phyloP scores from a whole-genome alignment of 2,888 invertebrate genomes.

The Labia minor region DNA sequence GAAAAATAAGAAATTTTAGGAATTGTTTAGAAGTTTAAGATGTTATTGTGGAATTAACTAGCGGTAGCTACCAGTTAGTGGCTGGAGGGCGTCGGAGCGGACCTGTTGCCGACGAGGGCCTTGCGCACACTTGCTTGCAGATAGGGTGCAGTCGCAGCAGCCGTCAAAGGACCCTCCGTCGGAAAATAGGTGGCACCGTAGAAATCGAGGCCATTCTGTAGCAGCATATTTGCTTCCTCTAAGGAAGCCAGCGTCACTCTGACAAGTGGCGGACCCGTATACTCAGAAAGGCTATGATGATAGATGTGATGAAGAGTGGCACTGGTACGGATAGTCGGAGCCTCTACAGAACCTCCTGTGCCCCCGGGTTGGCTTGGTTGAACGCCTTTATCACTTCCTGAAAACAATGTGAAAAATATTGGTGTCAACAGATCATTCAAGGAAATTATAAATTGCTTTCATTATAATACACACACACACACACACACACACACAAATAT shows the following conservation, averaged over 20 bases:
- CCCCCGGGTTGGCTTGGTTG: background rate
- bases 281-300: background rate
- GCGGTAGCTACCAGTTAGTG: background rate
- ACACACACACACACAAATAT: too few species aligned
- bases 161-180: conserved; percentile 44
- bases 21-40: too few species aligned
- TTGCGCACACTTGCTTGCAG: conserved; percentile 37
- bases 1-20: too few species aligned
- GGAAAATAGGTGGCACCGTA: conserved; percentile 82
- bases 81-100: background rate
- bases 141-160: conserved; percentile 49
- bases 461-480: too few species aligned
- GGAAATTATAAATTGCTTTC: too few species aligned
- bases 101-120: conserved; percentile 34
- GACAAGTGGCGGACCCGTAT: conserved; percentile 39
- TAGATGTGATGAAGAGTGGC: conserved; percentile 3
- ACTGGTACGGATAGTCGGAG: background rate
- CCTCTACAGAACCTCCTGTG: background rate
- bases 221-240: conserved; percentile 63
- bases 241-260: conserved; percentile 63
- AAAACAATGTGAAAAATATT: background rate
- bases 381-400: background rate
- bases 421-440: too few species aligned
- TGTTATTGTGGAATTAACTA: background rate
- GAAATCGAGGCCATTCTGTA: conserved; percentile 76